Evolutionary conservation across 2,113 vertebrate species (phyloP), one percentile per base, ranked within the genome.

Genomic region (Atherinomorus stipes): DNA sequence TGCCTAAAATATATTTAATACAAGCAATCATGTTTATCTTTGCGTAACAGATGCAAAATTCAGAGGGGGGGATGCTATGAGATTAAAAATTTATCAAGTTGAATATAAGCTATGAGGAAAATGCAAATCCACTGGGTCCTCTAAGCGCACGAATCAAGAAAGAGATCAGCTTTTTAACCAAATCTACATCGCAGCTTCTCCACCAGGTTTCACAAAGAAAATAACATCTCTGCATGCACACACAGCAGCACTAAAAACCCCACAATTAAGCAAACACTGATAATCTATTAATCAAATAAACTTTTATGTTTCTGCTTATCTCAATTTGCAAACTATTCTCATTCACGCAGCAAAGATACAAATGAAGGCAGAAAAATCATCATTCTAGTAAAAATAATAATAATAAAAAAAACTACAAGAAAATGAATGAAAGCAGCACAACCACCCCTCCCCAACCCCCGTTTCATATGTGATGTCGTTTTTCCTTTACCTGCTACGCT

Each of bases 401-500:
- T 15, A 19, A 22, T 6, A n/a, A 4, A 28, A 61, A 18, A 18
- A 34, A 53, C 26, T 11, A 1, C 0, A 9, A 49, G 4, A 31
- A n/a, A 68, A 52, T 23, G 42, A n/a, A 15, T 13, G 4, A 50
- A 6, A 62, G n/a, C 11, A 58, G 21, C 26, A 1, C 6, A 9
- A 0, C 0, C 50, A 49, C 26, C 38, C 45, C 13, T 22, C 15
- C 9, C 19, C 26, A 15, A 5, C 4, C 0, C 4, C 2, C 12
- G 34, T 21, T 44, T 19, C 11, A 21, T 21, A 66, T 52, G 38
- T 69, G 19, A 52, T 61, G 47, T 25, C 4, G 22, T 38, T 19
- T 42, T 18, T 18, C 31, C 26, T 59, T 90, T 93, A 94, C 93
- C 93, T 94, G 85, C 47, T 75, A 26, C 37, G 82, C 23, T 66